Evolutionary conservation across 2,888 invertebrate species (phyloP).

Genomic region (Andrena marginata): DNA sequence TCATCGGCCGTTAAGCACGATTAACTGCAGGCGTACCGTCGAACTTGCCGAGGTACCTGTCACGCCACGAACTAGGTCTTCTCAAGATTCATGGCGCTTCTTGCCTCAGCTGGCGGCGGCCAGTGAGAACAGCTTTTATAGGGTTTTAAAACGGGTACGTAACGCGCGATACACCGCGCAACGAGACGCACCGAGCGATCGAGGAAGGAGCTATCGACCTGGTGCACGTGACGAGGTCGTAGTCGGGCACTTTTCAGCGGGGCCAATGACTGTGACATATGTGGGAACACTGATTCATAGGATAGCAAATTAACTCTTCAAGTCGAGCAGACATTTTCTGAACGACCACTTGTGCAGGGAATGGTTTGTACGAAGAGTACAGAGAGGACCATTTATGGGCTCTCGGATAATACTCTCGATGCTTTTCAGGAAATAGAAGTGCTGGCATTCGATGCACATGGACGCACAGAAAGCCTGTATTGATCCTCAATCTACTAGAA

Average conservation of each 20-base stretch:
- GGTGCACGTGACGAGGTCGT: constrained; percentile 12
- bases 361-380: too few species aligned
- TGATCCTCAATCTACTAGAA: background rate
- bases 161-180: constrained; percentile 30
- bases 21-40: constrained; percentile 53
- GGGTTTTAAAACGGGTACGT: constrained; percentile 54
- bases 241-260: background rate
- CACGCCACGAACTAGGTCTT: constrained; percentile 54
- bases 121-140: constrained; percentile 56
- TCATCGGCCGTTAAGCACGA: constrained; percentile 59
- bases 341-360: too few species aligned
- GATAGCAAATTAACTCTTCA: background rate
- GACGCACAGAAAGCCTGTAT: too few species aligned
- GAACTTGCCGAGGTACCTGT: constrained; percentile 47
- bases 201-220: constrained; percentile 13
- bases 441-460: too few species aligned
- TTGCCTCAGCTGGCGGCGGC: constrained; percentile 30
- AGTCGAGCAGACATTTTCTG: too few species aligned
- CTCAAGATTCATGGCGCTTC: constrained; percentile 57
- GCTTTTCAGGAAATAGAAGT: too few species aligned
- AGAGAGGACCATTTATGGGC: too few species aligned
- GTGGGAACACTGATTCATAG: constrained; percentile 2
- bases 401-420: too few species aligned
- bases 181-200: constrained; percentile 13
- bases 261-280: background rate